These are phyloP conservation scores for Otocyon megalotis DNA, from an alignment of 2,113 vertebrate species.

Conservation along the genomic window DNA sequence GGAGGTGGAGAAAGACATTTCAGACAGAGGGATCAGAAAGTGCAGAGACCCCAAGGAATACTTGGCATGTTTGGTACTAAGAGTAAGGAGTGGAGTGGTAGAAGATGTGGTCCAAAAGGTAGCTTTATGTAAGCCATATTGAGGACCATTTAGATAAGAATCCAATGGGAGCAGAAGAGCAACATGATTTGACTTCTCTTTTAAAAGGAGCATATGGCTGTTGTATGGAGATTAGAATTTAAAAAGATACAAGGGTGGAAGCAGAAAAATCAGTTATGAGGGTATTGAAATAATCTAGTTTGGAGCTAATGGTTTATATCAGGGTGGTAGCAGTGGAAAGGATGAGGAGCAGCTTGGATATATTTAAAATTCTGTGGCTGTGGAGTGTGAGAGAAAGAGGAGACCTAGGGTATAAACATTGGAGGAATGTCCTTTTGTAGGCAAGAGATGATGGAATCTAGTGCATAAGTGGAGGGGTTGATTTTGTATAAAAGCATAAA, in stretches of 20 bases:
- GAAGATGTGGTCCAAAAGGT: background rate
- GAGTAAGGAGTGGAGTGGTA: background rate
- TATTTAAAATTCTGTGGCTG: background rate
- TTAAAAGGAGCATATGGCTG: background rate
- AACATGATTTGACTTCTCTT: background rate
- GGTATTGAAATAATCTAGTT: constrained; percentile 13
- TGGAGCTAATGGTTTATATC: constrained; percentile 13
- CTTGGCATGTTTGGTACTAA: background rate
- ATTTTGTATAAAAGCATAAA: constrained; percentile 50
- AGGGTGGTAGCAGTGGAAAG: background rate
- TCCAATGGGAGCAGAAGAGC: background rate
- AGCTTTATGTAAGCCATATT: background rate
- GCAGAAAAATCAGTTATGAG: background rate
- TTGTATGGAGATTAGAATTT: background rate
- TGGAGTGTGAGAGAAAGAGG: background rate
- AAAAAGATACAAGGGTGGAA: background rate
- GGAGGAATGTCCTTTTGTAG: background rate
- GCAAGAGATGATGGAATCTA: constrained; percentile 22
- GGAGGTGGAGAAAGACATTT: background rate
- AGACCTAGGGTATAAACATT: background rate
- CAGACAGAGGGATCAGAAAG: constrained; percentile 35
- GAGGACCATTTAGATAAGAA: constrained; percentile 1
- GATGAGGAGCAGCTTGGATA: background rate
- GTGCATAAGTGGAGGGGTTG: constrained; percentile 25
- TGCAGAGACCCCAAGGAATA: background rate